phyloP scores from a whole-genome alignment of 1,140 invertebrate genomes.

The Macrocentrus cingulum region DNA sequence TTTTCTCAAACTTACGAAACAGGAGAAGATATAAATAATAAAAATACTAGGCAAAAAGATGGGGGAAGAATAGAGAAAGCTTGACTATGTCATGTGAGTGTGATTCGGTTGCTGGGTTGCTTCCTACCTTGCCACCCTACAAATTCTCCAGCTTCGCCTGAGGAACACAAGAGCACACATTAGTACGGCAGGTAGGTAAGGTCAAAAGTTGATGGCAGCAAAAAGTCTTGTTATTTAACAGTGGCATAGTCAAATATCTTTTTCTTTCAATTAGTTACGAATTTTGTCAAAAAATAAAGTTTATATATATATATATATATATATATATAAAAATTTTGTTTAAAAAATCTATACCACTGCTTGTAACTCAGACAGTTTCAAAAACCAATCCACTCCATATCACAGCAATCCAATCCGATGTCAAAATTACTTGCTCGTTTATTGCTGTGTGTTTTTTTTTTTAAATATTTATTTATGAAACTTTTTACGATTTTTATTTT shows the following conservation, averaged over 20 bases:
- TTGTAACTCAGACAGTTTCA: conserved; percentile 58
- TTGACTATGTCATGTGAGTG: conserved; percentile 57
- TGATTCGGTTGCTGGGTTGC: conserved; percentile 60
- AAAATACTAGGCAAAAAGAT: not conserved
- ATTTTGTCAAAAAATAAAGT: no score
- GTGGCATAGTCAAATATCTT: conserved; percentile 42
- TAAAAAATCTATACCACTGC: conserved; percentile 48
- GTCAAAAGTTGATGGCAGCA: conserved; percentile 56
- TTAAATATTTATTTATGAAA: conserved; percentile 10
- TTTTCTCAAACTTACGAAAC: not conserved
- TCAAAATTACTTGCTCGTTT: conserved; percentile 44
- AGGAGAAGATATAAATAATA: not conserved
- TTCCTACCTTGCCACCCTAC: conserved; percentile 82
- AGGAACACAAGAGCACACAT: conserved; percentile 62
- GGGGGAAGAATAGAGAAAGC: conserved; percentile 36
- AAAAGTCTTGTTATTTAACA: conserved; percentile 57
- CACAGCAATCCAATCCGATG: conserved; percentile 56
- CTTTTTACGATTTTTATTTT: conserved; percentile 23
- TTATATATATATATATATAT: no score
- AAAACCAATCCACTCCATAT: conserved; percentile 60
- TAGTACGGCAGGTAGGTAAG: conserved; percentile 61
- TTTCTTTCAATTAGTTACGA: conserved; percentile 18
- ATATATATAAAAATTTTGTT: no score
- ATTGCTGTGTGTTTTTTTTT: conserved; percentile 36
- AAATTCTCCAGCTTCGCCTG: conserved; percentile 81